Evolutionary conservation across 2,888 invertebrate genomes (phyloP).

Genomic region (Blomia tropicalis): DNA sequence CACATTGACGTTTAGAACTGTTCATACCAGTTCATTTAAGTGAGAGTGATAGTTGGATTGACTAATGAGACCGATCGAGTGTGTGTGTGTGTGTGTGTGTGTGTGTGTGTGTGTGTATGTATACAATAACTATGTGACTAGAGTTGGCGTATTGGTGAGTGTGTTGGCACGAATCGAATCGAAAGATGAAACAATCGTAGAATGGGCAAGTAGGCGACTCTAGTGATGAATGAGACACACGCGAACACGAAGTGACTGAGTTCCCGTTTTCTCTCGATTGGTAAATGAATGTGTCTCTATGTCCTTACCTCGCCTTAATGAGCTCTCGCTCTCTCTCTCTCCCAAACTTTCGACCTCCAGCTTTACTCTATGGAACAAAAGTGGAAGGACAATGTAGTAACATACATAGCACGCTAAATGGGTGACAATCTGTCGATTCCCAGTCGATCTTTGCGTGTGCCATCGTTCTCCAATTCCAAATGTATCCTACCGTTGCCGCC

Average conservation of each 20-base stretch:
- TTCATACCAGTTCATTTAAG: too few relatives aligned
- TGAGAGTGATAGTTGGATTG: too few relatives aligned
- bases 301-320: not conserved
- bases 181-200: not conserved
- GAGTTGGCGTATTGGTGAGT: not conserved
- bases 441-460: not conserved
- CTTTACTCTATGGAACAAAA: too few relatives aligned
- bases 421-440: not conserved
- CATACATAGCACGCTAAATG: not conserved
- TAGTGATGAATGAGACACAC: conserved; percentile 7
- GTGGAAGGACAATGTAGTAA: not conserved
- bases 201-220: not conserved
- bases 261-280: not conserved
- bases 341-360: too few relatives aligned
- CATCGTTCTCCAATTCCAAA: too few relatives aligned
- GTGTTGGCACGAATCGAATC: too few relatives aligned
- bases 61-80: too few relatives aligned
- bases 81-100: too few relatives aligned
- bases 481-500: too few relatives aligned
- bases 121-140: not conserved
- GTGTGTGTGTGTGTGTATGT: not conserved
- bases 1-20: too few relatives aligned
- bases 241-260: conserved; percentile 4
- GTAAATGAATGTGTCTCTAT: not conserved
- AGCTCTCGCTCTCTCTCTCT: too few relatives aligned